Conservation (phyloP, 1,140 invertebrate genomes). For the Drosophila lacertosa region DNA sequence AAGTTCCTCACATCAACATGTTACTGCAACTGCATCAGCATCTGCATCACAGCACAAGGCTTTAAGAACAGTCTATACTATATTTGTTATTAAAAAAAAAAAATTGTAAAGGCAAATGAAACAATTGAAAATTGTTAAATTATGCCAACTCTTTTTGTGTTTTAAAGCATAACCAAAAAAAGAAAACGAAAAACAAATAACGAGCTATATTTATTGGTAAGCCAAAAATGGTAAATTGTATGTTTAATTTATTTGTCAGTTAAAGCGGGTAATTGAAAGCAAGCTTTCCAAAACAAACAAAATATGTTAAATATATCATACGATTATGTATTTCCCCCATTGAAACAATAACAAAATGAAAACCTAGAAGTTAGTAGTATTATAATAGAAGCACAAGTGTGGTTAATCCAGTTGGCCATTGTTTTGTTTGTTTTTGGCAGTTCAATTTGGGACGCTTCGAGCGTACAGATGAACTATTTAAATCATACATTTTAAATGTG, state of each 20-base stretch:
- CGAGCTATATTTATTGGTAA: conserved; percentile 25
- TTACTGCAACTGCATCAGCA: conserved; percentile 46
- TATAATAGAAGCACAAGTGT: conserved; percentile 30
- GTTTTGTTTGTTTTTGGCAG: conserved; percentile 37
- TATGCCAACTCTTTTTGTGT: conserved; percentile 8
- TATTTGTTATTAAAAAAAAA: conserved; percentile 40
- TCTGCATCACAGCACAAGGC: conserved; percentile 30
- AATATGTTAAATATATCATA: conserved; percentile 40
- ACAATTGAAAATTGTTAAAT: conserved; percentile 43
- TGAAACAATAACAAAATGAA: conserved; percentile 31
- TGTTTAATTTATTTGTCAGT: conserved; percentile 27
- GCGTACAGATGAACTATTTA: conserved; percentile 43
- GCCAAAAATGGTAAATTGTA: conserved; percentile 8
- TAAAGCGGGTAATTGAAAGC: conserved; percentile 42
- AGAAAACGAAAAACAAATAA: no score
- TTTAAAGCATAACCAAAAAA: conserved; percentile 8
- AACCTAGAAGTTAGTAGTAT: conserved; percentile 38
- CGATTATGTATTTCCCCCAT: conserved; percentile 36
- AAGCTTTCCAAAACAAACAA: conserved; percentile 36
- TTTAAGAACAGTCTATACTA: conserved; percentile 38
- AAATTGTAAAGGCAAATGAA: no score
- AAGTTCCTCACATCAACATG: conserved; percentile 69
- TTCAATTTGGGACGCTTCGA: conserved; percentile 32
- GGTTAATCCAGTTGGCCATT: conserved; percentile 17
- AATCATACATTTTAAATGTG: conserved; percentile 74